A percentile compares a stretch with the other conserved stretches of the same genome.
Evolutionary conservation across 2,797 vertebrate species (phyloP).

Genomic region (Melanogrammus aeglefinus): DNA sequence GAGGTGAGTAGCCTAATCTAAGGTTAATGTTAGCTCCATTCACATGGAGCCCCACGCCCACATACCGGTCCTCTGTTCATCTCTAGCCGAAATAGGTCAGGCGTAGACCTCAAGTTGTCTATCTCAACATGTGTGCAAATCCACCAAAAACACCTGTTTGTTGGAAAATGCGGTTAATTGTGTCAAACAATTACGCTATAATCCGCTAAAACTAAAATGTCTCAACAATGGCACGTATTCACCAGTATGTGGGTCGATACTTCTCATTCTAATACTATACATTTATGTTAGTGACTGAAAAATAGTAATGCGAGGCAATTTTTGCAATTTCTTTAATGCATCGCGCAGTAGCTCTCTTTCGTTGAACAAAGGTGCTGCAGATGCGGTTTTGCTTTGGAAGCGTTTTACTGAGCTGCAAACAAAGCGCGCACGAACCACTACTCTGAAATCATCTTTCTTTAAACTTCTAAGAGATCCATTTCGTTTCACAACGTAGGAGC

Average conservation of each 20-base stretch:
- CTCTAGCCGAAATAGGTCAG: not conserved
- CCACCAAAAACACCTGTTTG: not conserved
- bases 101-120: not conserved
- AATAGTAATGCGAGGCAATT: not conserved
- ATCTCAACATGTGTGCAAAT: not conserved
- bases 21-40: slow-evolving; percentile 33
- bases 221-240: not conserved
- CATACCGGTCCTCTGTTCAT: slow-evolving; percentile 37
- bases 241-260: not conserved
- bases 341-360: slow-evolving; percentile 5
- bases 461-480: not conserved
- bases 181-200: not conserved
- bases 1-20: slow-evolving; percentile 74
- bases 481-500: too few relatives aligned
- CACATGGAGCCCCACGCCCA: slow-evolving; percentile 67
- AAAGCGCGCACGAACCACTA: slow-evolving; percentile 47
- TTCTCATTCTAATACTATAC: not conserved
- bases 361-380: slow-evolving; percentile 75
- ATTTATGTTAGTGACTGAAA: not conserved
- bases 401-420: slow-evolving; percentile 59
- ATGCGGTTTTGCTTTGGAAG: slow-evolving; percentile 57
- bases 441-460: not conserved
- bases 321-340: slow-evolving; percentile 44
- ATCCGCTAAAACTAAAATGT: not conserved
- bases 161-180: not conserved